These are phyloP conservation scores for Mythimna lalbum DNA, from an alignment of 2,888 invertebrate species.

Conservation along the genomic window DNA sequence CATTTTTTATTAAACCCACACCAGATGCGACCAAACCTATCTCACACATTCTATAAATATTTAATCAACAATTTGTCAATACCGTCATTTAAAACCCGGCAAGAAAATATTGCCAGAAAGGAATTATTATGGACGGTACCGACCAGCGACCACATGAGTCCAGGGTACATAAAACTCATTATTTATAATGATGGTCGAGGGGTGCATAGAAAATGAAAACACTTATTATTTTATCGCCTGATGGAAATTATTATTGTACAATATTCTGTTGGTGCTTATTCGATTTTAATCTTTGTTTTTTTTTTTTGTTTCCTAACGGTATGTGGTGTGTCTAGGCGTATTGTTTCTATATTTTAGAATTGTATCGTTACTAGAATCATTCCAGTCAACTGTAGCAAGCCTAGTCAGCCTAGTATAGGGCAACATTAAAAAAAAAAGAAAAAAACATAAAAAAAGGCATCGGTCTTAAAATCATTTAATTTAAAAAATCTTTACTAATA, in stretches of 20 bases:
- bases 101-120: slow-evolving; percentile 45
- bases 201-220: slow-evolving; percentile 86
- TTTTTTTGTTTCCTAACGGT: background rate
- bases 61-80: slow-evolving; percentile 50
- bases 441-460: too few relatives aligned
- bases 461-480: too few relatives aligned
- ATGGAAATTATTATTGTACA: slow-evolving; percentile 74
- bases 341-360: background rate
- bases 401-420: too few relatives aligned
- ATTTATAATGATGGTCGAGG: slow-evolving; percentile 77
- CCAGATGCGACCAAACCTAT: slow-evolving; percentile 8
- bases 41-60: slow-evolving; percentile 31
- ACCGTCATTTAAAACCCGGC: slow-evolving; percentile 20
- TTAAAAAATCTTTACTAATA: too few relatives aligned
- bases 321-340: background rate
- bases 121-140: slow-evolving; percentile 60
- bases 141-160: slow-evolving; percentile 80
- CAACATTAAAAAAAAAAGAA: too few relatives aligned
- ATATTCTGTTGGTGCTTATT: slow-evolving; percentile 44
- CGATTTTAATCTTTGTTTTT: slow-evolving; percentile 47
- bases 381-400: too few relatives aligned
- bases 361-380: too few relatives aligned
- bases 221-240: slow-evolving; percentile 85
- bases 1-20: background rate
- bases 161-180: slow-evolving; percentile 79